Base-by-base conservation (phyloP, 2,888 invertebrate genomes). In the Brachyptera putata region DNA sequence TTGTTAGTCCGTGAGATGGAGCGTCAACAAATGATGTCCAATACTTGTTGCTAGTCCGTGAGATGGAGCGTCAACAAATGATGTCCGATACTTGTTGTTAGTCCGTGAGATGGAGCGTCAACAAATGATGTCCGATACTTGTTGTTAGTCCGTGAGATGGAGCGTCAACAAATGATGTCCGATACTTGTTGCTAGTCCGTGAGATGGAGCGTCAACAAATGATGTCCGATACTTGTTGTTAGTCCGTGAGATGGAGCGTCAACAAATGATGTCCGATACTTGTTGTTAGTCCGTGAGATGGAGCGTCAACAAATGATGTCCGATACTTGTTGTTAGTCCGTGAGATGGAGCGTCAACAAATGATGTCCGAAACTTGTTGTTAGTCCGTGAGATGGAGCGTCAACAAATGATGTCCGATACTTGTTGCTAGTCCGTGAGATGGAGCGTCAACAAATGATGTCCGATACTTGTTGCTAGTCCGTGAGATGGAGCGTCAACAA, bases 101-200 rank as follows among this genome's bases (percentile, higher is more conserved):
- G 76, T 86, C 65, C 80, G 90, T 70, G 87, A 89, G 72, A 72
- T 87, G 69, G 83, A 93, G 79, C 78, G 88, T 73, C 81, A 90
- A 72, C 76, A 84, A 39, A 73, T 85, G n/a, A n/a, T n/a, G n/a
- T n/a, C n/a, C n/a, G n/a, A n/a, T n/a, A n/a, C n/a, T n/a, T 14
- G 43, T 4, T 43, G 30, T 9, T 14, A 70, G 76, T 86, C 65
- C 80, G 90, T 70, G 87, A 89, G 72, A 72, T 87, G 69, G 83
- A 93, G 79, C 78, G 88, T 73, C 81, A 90, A 72, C 76, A 84
- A 39, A 73, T 85, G n/a, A n/a, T n/a, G n/a, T n/a, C n/a, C n/a
- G n/a, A n/a, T n/a, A n/a, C n/a, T n/a, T 14, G 43, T 4, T 43
- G 30, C 9, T 14, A 70, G 76, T 86, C 65, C 80, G 90, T 70